Conservation (phyloP, 2,113 vertebrate species). For the Trichechus manatus region DNA sequence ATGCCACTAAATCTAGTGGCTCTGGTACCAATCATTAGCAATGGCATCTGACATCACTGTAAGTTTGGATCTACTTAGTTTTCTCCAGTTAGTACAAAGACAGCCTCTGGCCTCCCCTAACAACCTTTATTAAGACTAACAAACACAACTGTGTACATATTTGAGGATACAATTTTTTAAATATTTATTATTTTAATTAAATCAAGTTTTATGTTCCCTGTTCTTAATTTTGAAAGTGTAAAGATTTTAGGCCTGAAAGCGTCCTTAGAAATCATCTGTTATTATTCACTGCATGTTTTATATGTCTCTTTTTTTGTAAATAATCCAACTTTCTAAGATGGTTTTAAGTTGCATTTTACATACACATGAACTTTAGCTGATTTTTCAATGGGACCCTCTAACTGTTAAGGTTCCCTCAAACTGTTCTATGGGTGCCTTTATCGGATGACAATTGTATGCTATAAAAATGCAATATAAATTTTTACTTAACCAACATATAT, state of each 20-base stretch:
- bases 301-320: conserved; percentile 37
- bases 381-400: not conserved
- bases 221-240: conserved; percentile 53
- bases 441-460: not conserved
- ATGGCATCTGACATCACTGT: not conserved
- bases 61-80: not conserved
- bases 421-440: not conserved
- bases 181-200: not conserved
- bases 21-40: not conserved
- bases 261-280: conserved; percentile 21
- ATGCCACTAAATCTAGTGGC: not conserved
- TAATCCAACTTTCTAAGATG: conserved; percentile 17
- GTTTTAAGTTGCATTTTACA: not conserved
- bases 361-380: not conserved
- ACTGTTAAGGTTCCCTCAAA: not conserved
- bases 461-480: not conserved
- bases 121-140: not conserved
- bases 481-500: not conserved
- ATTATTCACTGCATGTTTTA: not conserved
- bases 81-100: not conserved
- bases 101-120: not conserved
- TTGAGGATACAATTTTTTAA: not conserved
- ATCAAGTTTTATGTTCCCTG: not conserved
- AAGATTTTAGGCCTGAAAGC: conserved; percentile 8
- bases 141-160: not conserved